phyloP scores from a whole-genome alignment of 92 coral and sea anemone species.

The Blastomussa wellsi region DNA sequence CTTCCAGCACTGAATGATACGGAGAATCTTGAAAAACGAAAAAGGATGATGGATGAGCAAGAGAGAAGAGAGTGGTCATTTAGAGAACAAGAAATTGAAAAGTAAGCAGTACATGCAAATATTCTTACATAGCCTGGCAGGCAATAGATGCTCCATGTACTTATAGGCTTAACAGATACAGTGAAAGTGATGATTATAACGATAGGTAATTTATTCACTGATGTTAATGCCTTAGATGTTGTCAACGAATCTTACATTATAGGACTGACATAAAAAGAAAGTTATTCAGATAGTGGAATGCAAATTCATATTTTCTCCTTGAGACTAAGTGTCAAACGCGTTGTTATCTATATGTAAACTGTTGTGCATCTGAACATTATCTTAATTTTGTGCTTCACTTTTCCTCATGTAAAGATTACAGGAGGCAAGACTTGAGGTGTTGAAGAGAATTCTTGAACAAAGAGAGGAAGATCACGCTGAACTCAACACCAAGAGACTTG shows the following conservation, averaged over 20 bases:
- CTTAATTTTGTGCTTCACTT: not conserved
- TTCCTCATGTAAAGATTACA: slow-evolving; percentile 61
- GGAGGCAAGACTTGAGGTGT: slow-evolving; percentile 91
- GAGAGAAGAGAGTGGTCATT: slow-evolving; percentile 96
- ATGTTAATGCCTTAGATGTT: no score
- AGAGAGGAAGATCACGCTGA: slow-evolving; percentile 96
- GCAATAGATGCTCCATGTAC: no score
- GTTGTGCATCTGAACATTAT: not conserved
- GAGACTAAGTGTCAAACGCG: no score
- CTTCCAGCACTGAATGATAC: slow-evolving; percentile 86
- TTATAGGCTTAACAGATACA: no score
- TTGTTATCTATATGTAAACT: not conserved
- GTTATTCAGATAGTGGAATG: no score
- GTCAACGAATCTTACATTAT: no score
- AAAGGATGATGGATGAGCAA: slow-evolving; percentile 98
- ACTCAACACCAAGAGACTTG: slow-evolving; percentile 84
- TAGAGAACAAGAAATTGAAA: slow-evolving; percentile 96
- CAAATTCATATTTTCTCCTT: no score
- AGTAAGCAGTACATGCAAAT: slow-evolving; percentile 47
- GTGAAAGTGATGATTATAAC: no score
- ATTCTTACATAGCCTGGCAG: no score
- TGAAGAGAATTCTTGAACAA: slow-evolving; percentile 87
- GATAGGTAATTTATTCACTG: no score
- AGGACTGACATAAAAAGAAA: no score
- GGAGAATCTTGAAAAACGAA: slow-evolving; percentile 90